Base-by-base conservation (phyloP, 2,797 vertebrate genomes). In the Acanthornis magna region DNA sequence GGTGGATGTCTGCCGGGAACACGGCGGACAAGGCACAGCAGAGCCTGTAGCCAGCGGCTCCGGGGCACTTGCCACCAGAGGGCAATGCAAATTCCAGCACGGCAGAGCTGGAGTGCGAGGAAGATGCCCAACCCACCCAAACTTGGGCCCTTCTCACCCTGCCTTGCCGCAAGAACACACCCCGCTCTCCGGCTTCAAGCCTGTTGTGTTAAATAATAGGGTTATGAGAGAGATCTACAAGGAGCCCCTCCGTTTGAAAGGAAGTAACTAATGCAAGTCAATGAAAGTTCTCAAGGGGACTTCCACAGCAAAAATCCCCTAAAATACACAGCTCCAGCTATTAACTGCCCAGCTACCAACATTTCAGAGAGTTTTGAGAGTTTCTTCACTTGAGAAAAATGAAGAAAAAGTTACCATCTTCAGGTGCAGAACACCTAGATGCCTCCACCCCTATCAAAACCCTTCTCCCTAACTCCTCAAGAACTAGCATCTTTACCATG, bases 261-360 rank as follows among this genome's bases (percentile, higher is more conserved):
- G 75, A 95, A 92, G 72, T 54, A 73, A 75, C 5, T 54, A 73
- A 45, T 3, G 4, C 27, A 80, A 93, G 51, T 23, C 16, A 88
- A 63, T 30, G 72, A 71, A 50, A 76, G 34, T n/a, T 88, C 72
- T 84, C 29, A 63, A 84, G 88, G 91, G 93, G 62, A 94, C 73
- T 93, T 96, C 85, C 91, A 70, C 4, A 1, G 11, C n/a, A 80
- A 94, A 93, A 94, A 91, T 61, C 75, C 73, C 86, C 92, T 90
- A 78, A 81, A 72, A 84, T 25, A 67, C 55, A 57, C 32, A 65
- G 21, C 48, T 84, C 34, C 50, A 50, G 30, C 47, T 38, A 30
- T 66, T 66, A 84, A 61, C 54, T 68, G 34, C 40, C 2, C 32
- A 70, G 36, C 75, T 51, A 74, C 9, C 21, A 77, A 25, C 16